A percentile compares a stretch with the other conserved stretches of the same genome.
These are phyloP conservation scores for Caenorhabditis panamensis DNA, from an alignment of 2,888 invertebrate species.

Conservation along the genomic window DNA sequence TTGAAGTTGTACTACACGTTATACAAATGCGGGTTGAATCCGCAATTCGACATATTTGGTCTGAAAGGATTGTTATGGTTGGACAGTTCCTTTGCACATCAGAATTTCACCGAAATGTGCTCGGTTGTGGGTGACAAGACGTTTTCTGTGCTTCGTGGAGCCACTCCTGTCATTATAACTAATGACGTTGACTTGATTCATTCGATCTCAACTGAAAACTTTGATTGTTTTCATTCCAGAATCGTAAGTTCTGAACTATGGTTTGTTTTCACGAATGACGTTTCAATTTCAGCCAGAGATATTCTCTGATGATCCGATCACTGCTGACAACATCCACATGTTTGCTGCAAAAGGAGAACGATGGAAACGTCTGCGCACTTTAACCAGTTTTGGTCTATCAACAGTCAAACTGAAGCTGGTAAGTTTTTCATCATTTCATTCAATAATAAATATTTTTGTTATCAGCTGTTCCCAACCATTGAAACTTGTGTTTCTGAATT, in stretches of 20 bases:
- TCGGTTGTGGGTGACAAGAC: conserved; percentile 50
- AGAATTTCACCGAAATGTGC: conserved; percentile 36
- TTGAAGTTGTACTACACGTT: conserved; percentile 21
- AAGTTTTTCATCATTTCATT: neutral
- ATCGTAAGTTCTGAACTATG: too few relatives aligned
- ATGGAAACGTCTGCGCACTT: conserved; percentile 83
- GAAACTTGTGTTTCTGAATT: conserved; percentile 59
- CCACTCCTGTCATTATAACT: conserved; percentile 61
- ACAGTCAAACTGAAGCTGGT: conserved; percentile 67
- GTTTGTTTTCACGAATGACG: too few relatives aligned
- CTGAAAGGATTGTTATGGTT: conserved; percentile 43
- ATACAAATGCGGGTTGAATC: conserved; percentile 37
- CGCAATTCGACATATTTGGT: conserved; percentile 55
- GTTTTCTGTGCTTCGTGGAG: conserved; percentile 63
- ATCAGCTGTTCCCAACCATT: conserved; percentile 64
- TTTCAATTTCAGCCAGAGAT: conserved; percentile 60
- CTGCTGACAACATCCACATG: conserved; percentile 78
- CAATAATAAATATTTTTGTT: conserved; percentile 3
- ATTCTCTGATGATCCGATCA: conserved; percentile 38
- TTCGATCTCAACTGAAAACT: conserved; percentile 61
- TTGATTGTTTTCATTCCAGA: conserved; percentile 65
- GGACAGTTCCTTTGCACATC: conserved; percentile 31
- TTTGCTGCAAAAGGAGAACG: conserved; percentile 82
- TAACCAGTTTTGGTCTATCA: conserved; percentile 81
- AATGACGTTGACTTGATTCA: conserved; percentile 68